phyloP scores from a whole-genome alignment of 2,113 vertebrate species.

The Synchiropus splendidus region DNA sequence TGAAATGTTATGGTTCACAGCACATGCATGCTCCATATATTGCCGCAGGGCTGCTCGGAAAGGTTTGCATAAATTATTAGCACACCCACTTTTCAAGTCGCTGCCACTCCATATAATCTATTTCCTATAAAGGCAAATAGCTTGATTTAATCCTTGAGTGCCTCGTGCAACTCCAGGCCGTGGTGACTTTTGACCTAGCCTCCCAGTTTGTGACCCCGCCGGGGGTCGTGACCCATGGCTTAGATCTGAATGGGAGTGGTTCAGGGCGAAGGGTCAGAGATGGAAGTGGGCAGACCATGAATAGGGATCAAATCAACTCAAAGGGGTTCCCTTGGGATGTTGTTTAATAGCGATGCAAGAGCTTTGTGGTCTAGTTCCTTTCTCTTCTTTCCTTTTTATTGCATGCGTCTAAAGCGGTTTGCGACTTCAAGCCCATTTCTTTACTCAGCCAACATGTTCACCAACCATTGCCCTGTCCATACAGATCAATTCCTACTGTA shows the following conservation, averaged over 20 bases:
- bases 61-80: too few species aligned
- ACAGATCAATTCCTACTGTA: too few species aligned
- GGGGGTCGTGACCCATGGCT: constrained; percentile 6
- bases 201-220: constrained; percentile 1
- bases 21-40: too few species aligned
- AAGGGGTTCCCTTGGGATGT: constrained; percentile 1
- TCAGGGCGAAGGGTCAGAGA: neutral
- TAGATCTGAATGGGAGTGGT: constrained; percentile 3
- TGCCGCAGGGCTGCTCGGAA: too few species aligned
- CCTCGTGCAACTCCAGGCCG: neutral
- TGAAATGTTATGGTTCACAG: too few species aligned
- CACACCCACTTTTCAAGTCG: too few species aligned
- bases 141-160: constrained; percentile 15
- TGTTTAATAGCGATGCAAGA: neutral
- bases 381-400: too few species aligned
- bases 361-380: neutral
- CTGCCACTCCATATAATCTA: neutral
- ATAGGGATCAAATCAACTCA: constrained; percentile 16
- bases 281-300: neutral
- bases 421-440: too few species aligned
- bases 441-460: too few species aligned
- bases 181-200: neutral
- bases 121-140: constrained; percentile 2
- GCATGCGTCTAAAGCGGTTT: too few species aligned
- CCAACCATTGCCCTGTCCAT: too few species aligned